Evolutionary conservation across 92 coral and sea anemone species (phyloP).

Genomic region (Phenganax subtilis): DNA sequence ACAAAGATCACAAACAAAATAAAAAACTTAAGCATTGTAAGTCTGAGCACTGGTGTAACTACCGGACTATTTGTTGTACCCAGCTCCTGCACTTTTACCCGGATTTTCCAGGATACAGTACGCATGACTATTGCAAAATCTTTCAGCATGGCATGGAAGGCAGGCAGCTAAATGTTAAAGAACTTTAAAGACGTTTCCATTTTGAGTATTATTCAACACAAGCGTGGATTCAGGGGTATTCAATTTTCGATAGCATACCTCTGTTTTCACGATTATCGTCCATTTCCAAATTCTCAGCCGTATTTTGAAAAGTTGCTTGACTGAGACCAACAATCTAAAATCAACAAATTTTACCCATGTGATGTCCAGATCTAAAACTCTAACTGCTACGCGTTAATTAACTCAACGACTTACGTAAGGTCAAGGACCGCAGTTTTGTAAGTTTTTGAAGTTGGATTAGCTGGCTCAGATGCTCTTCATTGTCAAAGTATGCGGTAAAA

Average conservation of each 20-base stretch:
- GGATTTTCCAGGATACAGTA: too few species aligned
- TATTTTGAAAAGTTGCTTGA: conserved; percentile 81
- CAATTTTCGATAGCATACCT: conserved; percentile 7
- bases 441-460: too few species aligned
- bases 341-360: not conserved
- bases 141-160: too few species aligned
- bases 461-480: too few species aligned
- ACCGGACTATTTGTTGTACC: too few species aligned
- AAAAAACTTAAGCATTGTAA: not conserved
- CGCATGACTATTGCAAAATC: too few species aligned
- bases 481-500: too few species aligned
- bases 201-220: not conserved
- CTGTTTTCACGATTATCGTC: conserved; percentile 23
- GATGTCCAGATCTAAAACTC: not conserved
- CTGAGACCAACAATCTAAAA: conserved; percentile 71
- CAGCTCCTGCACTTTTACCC: too few species aligned
- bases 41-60: not conserved
- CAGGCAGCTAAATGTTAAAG: not conserved
- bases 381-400: not conserved
- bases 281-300: conserved; percentile 61
- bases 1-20: not conserved
- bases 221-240: not conserved
- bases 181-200: not conserved
- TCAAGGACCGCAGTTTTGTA: not conserved
- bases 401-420: not conserved